A percentile compares a stretch with the other conserved stretches of the same genome.
phyloP scores from a whole-genome alignment of 2,888 invertebrate species.

The Acleris sparsana region DNA sequence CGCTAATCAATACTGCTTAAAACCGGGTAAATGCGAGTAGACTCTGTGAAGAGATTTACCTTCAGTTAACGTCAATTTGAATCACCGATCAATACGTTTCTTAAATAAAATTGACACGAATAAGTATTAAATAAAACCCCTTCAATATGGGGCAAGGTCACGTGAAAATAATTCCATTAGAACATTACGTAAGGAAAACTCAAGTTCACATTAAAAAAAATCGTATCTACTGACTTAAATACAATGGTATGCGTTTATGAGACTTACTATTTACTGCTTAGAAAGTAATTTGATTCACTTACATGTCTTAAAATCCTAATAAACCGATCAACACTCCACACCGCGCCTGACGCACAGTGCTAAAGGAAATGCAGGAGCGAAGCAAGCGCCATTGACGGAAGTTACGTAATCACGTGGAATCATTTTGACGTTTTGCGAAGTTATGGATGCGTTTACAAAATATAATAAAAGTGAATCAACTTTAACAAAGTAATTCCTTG shows the following conservation, averaged over 20 bases:
- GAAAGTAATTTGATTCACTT: constrained; percentile 51
- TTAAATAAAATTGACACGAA: neutral
- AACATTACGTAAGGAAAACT: constrained; percentile 74
- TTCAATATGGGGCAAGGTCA: constrained; percentile 72
- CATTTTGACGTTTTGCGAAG: constrained; percentile 46
- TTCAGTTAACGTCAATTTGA: neutral
- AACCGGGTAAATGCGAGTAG: constrained; percentile 20
- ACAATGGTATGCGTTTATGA: neutral
- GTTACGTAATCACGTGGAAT: constrained; percentile 73
- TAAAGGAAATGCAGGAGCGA: constrained; percentile 69
- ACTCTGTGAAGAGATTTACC: constrained; percentile 8
- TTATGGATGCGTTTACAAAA: constrained; percentile 31
- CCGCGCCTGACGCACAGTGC: constrained; percentile 77
- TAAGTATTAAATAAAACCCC: constrained; percentile 14
- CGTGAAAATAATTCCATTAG: constrained; percentile 76
- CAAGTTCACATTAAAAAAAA: constrained; percentile 27
- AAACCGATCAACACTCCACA: constrained; percentile 70
- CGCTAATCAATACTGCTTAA: constrained; percentile 28
- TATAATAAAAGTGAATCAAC: neutral
- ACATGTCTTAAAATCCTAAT: constrained; percentile 76
- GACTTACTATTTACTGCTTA: neutral
- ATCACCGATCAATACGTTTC: neutral
- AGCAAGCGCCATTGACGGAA: constrained; percentile 68
- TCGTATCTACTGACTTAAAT: constrained; percentile 11
- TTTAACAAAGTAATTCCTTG: too few species aligned